phyloP scores from a whole-genome alignment of 2,888 invertebrate species.

The Pristionchus fissidentatus region DNA sequence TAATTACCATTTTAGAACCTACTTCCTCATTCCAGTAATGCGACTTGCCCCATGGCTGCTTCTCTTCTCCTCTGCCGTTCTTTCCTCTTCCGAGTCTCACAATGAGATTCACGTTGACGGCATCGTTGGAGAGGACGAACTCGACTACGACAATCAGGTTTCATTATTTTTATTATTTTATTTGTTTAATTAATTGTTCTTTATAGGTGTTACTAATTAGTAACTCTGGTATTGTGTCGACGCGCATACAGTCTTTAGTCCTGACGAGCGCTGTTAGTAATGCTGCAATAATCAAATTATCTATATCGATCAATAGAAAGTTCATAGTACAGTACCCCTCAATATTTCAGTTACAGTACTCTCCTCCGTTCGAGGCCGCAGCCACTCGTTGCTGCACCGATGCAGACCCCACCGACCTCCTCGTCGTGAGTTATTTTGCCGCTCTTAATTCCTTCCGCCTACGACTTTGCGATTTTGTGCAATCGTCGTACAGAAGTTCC shows the following conservation, averaged over 20 bases:
- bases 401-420: constrained; percentile 24
- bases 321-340: too few relatives aligned
- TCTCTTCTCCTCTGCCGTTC: constrained; percentile 41
- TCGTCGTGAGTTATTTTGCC: constrained; percentile 31
- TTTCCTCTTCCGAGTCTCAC: background rate
- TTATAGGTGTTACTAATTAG: too few relatives aligned
- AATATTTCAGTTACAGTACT: background rate
- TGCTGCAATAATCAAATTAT: background rate
- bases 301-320: background rate
- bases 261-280: background rate
- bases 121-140: constrained; percentile 25
- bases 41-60: constrained; percentile 46
- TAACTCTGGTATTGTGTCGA: too few relatives aligned
- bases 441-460: too few relatives aligned
- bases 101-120: constrained; percentile 15
- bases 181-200: too few relatives aligned
- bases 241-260: too few relatives aligned
- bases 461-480: too few relatives aligned
- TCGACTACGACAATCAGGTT: background rate
- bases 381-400: constrained; percentile 40
- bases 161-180: background rate
- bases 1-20: background rate
- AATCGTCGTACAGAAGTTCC: background rate
- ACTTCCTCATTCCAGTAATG: constrained; percentile 17
- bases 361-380: background rate